These are phyloP conservation scores for Loris lydekkerianus DNA, from an alignment of 2,797 vertebrate species.

Conservation along the genomic window DNA sequence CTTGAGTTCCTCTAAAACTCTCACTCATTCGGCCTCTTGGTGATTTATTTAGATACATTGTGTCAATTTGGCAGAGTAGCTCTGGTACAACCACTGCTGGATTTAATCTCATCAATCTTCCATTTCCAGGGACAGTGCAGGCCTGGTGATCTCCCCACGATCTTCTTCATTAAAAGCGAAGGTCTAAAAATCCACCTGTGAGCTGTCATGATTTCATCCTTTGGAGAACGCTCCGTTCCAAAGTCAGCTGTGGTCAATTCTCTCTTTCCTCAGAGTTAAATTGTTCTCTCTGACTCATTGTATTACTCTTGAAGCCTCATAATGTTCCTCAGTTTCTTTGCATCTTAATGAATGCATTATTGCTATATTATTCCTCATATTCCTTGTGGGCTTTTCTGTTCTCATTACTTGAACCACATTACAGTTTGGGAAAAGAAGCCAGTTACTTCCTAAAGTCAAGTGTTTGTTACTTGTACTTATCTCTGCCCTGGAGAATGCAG, in stretches of 20 bases:
- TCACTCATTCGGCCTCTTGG: slow-evolving; percentile 62
- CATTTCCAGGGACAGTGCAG: slow-evolving; percentile 57
- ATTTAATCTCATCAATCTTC: slow-evolving; percentile 60
- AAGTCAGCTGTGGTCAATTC: not conserved
- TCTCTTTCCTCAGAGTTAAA: slow-evolving; percentile 1
- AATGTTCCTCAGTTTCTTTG: slow-evolving; percentile 5
- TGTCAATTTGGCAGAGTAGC: slow-evolving; percentile 65
- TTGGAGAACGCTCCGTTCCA: not conserved
- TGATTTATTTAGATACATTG: slow-evolving; percentile 77
- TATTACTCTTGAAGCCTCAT: not conserved
- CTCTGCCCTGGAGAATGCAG: not conserved
- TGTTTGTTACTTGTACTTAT: not conserved
- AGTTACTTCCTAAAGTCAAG: slow-evolving; percentile 28
- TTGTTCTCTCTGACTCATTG: slow-evolving; percentile 18
- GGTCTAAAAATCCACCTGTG: slow-evolving; percentile 5
- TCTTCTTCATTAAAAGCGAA: slow-evolving; percentile 57
- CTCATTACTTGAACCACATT: slow-evolving; percentile 26
- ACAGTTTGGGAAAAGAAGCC: slow-evolving; percentile 23
- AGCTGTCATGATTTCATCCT: not conserved
- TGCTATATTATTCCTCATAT: not conserved
- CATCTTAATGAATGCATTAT: not conserved
- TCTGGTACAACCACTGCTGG: slow-evolving; percentile 44
- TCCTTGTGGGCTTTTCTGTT: not conserved
- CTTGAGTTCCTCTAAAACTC: slow-evolving; percentile 72
- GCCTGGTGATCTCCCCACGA: not conserved